Percentiles rank a stretch among this genome's conserved stretches.
phyloP scores from a whole-genome alignment of 2,113 vertebrate genomes.

The Oophaga pumilio region DNA sequence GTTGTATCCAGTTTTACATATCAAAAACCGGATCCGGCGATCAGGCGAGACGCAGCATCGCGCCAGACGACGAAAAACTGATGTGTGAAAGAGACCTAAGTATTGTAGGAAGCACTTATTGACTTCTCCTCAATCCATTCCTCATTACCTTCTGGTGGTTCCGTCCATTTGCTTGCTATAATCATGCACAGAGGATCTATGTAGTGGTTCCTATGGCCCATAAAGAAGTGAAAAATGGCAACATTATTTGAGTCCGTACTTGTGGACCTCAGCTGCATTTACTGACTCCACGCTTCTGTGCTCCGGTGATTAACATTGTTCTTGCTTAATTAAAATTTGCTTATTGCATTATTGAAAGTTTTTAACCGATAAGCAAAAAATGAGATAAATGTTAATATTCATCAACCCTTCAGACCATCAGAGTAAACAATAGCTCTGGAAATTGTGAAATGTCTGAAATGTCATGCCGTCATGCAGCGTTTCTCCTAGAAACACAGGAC shows the following conservation, averaged over 20 bases:
- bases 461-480: constrained; percentile 29
- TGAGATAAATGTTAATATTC: constrained; percentile 11
- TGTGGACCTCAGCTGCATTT: not conserved
- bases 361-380: not conserved
- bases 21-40: no score
- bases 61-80: no score
- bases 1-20: no score
- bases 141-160: not conserved
- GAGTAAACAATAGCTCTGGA: constrained; percentile 27
- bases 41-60: no score
- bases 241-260: not conserved
- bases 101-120: no score
- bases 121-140: no score
- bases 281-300: not conserved
- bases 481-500: constrained; percentile 32
- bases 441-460: constrained; percentile 31
- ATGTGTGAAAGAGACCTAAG: no score
- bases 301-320: not conserved
- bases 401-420: not conserved
- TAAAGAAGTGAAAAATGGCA: not conserved
- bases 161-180: not conserved
- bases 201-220: not conserved
- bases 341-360: not conserved
- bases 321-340: not conserved
- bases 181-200: not conserved